These are phyloP conservation scores for Prunella fulvescens DNA, from an alignment of 2,113 vertebrate species.

Conservation along the genomic window DNA sequence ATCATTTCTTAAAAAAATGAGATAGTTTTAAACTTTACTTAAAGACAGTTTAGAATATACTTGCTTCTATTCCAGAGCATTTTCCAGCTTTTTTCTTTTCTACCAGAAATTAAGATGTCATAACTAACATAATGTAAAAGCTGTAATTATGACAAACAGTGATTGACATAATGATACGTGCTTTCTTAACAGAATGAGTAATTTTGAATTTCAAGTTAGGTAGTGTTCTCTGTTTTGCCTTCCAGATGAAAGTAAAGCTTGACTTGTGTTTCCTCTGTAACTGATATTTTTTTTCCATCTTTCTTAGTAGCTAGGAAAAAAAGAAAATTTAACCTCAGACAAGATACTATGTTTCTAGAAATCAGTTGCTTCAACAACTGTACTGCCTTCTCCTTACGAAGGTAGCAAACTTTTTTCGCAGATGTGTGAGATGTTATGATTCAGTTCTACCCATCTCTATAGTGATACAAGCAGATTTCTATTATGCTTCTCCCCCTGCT, in stretches of 20 bases:
- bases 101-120: not conserved
- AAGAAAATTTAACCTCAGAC: not conserved
- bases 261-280: not conserved
- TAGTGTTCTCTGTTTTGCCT: not conserved
- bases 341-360: not conserved
- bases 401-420: rapidly evolving
- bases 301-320: not conserved
- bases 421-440: not conserved
- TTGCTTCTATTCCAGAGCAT: not conserved
- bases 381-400: not conserved
- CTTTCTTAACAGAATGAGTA: not conserved
- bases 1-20: not conserved
- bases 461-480: not conserved
- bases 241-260: not conserved
- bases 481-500: not conserved
- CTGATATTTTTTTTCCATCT: not conserved
- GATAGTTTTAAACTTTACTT: not conserved
- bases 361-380: not conserved
- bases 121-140: not conserved
- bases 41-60: not conserved
- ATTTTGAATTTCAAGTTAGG: not conserved
- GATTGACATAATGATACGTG: not conserved
- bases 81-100: not conserved
- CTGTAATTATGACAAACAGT: not conserved
- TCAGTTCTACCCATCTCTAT: not conserved